Conservation (phyloP, 2,888 invertebrate species). For the Drosophila macrospina region DNA sequence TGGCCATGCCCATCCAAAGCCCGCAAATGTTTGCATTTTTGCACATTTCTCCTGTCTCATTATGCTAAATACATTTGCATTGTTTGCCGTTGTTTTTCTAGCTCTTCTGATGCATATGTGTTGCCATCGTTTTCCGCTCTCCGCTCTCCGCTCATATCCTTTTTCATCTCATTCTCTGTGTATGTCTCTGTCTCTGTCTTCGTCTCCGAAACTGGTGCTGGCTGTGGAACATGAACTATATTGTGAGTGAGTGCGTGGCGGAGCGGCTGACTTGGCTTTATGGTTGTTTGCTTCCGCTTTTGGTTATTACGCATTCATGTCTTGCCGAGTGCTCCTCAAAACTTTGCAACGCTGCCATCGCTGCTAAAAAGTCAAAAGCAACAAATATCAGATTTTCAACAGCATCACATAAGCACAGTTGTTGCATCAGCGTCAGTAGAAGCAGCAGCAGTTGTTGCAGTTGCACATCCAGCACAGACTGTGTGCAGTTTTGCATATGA, state of each 20-base stretch:
- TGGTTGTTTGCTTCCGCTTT: constrained; percentile 82
- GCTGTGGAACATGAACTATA: too few species aligned
- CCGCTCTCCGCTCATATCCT: background rate
- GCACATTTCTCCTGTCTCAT: constrained; percentile 83
- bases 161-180: background rate
- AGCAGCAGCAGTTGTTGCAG: constrained; percentile 7
- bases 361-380: constrained; percentile 76
- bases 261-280: constrained; percentile 73
- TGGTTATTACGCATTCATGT: constrained; percentile 82
- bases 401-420: constrained; percentile 52
- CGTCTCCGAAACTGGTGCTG: too few species aligned
- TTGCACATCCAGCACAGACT: constrained; percentile 36
- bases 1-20: constrained; percentile 28
- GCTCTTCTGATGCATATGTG: constrained; percentile 83
- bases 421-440: constrained; percentile 17
- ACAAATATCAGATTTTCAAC: constrained; percentile 81
- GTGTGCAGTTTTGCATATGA: constrained; percentile 75
- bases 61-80: constrained; percentile 83
- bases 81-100: constrained; percentile 83
- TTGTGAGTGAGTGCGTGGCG: constrained; percentile 45
- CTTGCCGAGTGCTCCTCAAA: constrained; percentile 82
- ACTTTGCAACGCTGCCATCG: constrained; percentile 61
- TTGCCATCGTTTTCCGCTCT: constrained; percentile 38
- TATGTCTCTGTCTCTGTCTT: background rate
- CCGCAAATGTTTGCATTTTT: constrained; percentile 81